These are phyloP conservation scores for Thamnaconus septentrionalis DNA, from an alignment of 2,113 vertebrate genomes.

Conservation along the genomic window DNA sequence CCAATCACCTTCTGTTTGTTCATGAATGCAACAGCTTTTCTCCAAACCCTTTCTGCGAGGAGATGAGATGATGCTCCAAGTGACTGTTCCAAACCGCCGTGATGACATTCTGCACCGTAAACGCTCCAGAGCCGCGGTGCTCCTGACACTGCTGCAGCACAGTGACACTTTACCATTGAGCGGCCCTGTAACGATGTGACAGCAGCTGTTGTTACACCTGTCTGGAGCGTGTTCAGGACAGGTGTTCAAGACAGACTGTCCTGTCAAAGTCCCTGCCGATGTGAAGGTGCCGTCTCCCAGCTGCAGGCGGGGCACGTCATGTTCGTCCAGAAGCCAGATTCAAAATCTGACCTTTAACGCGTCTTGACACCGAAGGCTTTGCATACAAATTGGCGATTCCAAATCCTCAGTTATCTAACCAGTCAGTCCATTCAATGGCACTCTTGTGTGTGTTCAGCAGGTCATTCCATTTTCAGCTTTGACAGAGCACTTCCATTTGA, in stretches of 20 bases:
- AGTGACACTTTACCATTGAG: too few relatives aligned
- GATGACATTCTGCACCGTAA: too few relatives aligned
- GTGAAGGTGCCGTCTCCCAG: conserved; percentile 21
- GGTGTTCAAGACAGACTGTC: conserved; percentile 4
- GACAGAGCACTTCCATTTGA: conserved; percentile 6
- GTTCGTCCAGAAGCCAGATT: conserved; percentile 29
- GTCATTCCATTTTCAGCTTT: neutral
- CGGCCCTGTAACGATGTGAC: too few relatives aligned
- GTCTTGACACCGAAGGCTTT: conserved; percentile 55
- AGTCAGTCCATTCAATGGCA: conserved; percentile 25
- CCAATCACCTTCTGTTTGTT: too few relatives aligned
- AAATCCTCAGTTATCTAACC: conserved; percentile 32
- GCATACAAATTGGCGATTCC: conserved; percentile 67
- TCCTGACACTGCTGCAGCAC: too few relatives aligned
- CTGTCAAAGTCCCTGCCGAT: neutral
- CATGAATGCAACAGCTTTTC: too few relatives aligned
- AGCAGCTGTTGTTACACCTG: conserved; percentile 1
- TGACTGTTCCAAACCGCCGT: too few relatives aligned
- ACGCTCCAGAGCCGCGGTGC: too few relatives aligned
- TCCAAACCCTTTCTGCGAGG: too few relatives aligned
- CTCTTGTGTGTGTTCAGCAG: neutral
- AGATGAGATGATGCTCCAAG: too few relatives aligned
- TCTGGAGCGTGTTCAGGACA: neutral
- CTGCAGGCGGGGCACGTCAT: conserved; percentile 13
- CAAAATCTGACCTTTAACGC: conserved; percentile 73